Evolutionary conservation across 2,797 vertebrate species (phyloP), one percentile per base, ranked within the genome.

Genomic region (Caiman crocodilus): DNA sequence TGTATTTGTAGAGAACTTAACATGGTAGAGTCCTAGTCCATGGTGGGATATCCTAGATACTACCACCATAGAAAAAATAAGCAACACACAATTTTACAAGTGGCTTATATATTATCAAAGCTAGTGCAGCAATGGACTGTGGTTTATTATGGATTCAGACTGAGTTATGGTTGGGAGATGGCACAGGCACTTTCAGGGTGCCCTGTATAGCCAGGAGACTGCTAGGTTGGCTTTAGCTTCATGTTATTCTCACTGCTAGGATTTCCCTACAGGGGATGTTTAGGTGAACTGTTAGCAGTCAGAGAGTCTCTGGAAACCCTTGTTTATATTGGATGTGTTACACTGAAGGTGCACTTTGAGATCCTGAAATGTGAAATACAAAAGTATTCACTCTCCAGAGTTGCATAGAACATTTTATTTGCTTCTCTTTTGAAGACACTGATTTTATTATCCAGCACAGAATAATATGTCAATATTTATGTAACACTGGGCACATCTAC

Each of bases 301-400:
- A 32, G 18, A 67, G 18, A 21, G 64, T 30, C 64, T 67, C 5
- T 67, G n/a, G 15, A 30, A 65, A 65, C 16, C 8, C 64, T n/a
- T 65, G 64, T 30, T 65, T 65, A 65, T 15, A 65, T 7, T 4
- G 21, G 30, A 42, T 84, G 25, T 78, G 5, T 67, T 58, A n/a
- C 1, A 0, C 32, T 78, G 20, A 28, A 10, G 5, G 2, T 1
- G 4, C 0, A 0, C 32, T 89, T 21, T 60, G 61, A 57, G 59
- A 21, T 7, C 18, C 61, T 55, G 55, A 14, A 59, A 14, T 17
- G 10, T 25, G 81, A 90, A 55, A 77, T 18, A 57, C 23, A 82
- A 91, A 6, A 15, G 63, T 1, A 17, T 26, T 20, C 9, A 18
- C n/a, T 7, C 25, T 4, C 63, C 63, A 84, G 61, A 14, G 2